Conservation (phyloP, 2,797 vertebrate species). For the Bothrops alternatus region DNA sequence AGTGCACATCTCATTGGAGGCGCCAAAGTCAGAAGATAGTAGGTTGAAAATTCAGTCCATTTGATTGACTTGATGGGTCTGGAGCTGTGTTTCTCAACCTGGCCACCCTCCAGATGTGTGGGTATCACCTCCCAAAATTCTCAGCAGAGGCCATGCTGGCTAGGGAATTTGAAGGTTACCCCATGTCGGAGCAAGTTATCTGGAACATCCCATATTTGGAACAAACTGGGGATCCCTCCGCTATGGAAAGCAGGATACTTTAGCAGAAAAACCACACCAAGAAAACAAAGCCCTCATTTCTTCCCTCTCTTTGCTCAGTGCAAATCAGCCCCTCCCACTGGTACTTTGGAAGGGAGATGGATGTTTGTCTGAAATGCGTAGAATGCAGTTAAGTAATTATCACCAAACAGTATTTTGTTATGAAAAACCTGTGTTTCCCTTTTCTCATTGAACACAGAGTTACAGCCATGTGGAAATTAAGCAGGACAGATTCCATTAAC, state of each 20-base stretch:
- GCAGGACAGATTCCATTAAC: neutral
- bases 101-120: neutral
- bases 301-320: too few relatives aligned
- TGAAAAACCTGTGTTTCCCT: neutral
- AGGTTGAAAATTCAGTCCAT: neutral
- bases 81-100: neutral
- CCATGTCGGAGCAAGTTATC: neutral
- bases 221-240: neutral
- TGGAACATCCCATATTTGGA: neutral
- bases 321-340: neutral
- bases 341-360: neutral
- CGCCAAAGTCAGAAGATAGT: neutral
- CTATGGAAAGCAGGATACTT: neutral
- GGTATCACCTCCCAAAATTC: neutral
- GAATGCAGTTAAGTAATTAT: neutral
- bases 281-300: neutral
- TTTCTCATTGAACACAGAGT: neutral
- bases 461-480: neutral
- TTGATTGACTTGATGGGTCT: neutral
- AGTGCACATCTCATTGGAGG: neutral
- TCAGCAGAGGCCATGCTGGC: neutral
- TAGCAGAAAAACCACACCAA: neutral
- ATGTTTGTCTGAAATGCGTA: neutral
- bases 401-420: neutral
- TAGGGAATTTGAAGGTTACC: neutral